Conservation (phyloP, 2,797 vertebrate species). For the Intellagama lesueurii region DNA sequence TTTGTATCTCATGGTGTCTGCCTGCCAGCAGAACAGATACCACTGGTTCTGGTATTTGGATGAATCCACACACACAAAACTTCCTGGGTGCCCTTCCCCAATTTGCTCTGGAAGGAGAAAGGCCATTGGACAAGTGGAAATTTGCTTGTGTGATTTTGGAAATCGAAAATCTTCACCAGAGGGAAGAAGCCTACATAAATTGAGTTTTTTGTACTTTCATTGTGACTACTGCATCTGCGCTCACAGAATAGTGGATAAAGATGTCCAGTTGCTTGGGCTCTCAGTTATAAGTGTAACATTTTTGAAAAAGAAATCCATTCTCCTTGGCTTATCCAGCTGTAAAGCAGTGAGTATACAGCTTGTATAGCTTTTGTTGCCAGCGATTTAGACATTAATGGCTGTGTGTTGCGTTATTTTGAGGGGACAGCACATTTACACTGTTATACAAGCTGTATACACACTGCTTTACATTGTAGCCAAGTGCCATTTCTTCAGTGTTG, state of each 20-base stretch:
- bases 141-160: not conserved
- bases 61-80: no score
- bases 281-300: not conserved
- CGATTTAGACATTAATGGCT: no score
- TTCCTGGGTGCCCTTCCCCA: not conserved
- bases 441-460: no score
- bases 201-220: not conserved
- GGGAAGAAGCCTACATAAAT: not conserved
- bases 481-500: no score
- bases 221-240: not conserved
- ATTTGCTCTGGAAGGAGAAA: not conserved
- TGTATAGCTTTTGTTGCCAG: no score
- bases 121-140: not conserved
- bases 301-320: not conserved
- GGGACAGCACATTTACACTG: no score
- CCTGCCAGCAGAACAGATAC: not conserved
- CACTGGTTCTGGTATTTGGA: not conserved
- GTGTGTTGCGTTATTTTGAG: no score
- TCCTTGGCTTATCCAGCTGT: not conserved
- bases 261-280: not conserved
- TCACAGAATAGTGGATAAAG: not conserved
- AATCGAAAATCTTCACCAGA: not conserved
- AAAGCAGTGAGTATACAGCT: no score
- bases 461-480: no score
- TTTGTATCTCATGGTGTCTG: not conserved